phyloP scores from a whole-genome alignment of 2,797 vertebrate species.

The Pseudomugil tenellus region DNA sequence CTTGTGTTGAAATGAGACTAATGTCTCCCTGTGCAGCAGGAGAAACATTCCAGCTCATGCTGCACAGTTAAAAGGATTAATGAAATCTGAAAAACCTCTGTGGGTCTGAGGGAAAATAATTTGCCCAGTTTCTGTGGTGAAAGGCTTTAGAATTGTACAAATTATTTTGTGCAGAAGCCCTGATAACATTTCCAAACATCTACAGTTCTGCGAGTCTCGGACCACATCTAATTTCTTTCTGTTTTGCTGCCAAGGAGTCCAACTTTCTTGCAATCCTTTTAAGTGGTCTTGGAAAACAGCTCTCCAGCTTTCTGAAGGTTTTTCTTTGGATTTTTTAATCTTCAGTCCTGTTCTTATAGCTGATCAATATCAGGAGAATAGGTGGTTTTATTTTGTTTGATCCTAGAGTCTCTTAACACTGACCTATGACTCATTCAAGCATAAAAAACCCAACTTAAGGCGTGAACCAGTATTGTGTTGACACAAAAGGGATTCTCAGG shows the following conservation, averaged over 20 bases:
- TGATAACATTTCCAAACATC: conserved; percentile 57
- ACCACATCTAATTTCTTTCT: not conserved
- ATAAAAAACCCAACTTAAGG: not conserved
- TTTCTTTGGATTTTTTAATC: not conserved
- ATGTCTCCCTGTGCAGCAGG: conserved; percentile 17
- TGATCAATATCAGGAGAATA: not conserved
- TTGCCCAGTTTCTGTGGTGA: conserved; percentile 60
- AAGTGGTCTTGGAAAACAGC: not conserved
- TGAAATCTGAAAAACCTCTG: conserved; percentile 43
- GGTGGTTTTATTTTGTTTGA: no score
- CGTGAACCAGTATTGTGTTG: not conserved
- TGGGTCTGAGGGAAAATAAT: conserved; percentile 55
- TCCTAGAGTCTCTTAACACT: not conserved
- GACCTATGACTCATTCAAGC: no score
- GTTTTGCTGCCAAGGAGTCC: not conserved
- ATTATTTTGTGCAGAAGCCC: conserved; percentile 38
- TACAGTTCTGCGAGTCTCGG: conserved; percentile 1
- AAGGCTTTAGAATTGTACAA: conserved; percentile 43
- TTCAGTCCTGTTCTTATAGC: not conserved
- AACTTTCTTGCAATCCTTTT: not conserved
- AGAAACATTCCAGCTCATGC: conserved; percentile 33
- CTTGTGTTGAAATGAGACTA: conserved; percentile 29
- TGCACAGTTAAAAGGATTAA: conserved; percentile 48
- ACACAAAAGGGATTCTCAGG: no score
- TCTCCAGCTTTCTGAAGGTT: not conserved